These are phyloP conservation scores for Euplagia quadripunctaria DNA, from an alignment of 2,888 invertebrate genomes.

Conservation along the genomic window DNA sequence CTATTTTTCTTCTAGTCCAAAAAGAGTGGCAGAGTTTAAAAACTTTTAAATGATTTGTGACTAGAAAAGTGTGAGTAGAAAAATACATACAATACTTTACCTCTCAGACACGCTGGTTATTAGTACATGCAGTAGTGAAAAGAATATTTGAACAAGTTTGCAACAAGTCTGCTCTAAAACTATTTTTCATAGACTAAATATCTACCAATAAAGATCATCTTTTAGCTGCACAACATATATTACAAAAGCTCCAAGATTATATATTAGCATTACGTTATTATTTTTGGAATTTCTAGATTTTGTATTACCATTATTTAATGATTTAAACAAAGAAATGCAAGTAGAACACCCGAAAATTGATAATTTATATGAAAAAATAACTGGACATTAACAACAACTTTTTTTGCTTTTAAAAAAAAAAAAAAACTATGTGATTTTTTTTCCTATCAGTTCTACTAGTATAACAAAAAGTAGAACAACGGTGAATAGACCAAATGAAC, in stretches of 20 bases:
- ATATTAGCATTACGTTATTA: constrained; percentile 28
- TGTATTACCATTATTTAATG: constrained; percentile 35
- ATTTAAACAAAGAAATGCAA: constrained; percentile 42
- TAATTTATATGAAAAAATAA: constrained; percentile 28
- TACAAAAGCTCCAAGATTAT: constrained; percentile 26
- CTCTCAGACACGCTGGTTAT: constrained; percentile 40
- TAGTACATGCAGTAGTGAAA: constrained; percentile 32
- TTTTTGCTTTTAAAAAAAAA: no score
- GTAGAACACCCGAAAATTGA: constrained; percentile 34
- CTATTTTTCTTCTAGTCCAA: no score
- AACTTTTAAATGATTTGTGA: constrained; percentile 37
- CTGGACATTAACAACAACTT: no score
- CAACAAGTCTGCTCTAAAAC: no score
- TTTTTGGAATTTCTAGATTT: constrained; percentile 43
- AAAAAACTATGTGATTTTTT: no score
- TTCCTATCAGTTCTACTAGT: no score
- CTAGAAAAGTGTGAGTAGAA: no score
- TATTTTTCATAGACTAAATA: constrained; percentile 30
- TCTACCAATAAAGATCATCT: constrained; percentile 25
- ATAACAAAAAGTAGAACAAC: no score
- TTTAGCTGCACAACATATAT: constrained; percentile 27
- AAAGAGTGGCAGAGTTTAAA: constrained; percentile 34
- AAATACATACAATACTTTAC: no score
- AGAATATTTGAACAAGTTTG: no score
- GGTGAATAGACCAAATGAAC: no score